These are phyloP conservation scores for Ceratothoa steindachneri DNA, from an alignment of 2,888 invertebrate species.

Conservation along the genomic window DNA sequence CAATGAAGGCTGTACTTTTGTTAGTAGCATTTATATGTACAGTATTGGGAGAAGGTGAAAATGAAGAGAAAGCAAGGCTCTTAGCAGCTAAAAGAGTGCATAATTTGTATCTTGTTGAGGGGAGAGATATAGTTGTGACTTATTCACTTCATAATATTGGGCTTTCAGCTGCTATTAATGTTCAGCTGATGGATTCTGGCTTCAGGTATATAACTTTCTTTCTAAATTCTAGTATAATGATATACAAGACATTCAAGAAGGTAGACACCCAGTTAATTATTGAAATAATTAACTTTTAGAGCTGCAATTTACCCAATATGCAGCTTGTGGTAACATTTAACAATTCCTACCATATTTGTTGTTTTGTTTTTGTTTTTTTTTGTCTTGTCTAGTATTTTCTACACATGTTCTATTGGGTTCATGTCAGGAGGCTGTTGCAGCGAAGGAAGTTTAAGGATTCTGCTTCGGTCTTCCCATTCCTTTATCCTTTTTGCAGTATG, in stretches of 20 bases:
- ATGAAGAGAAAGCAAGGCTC: conserved; percentile 34
- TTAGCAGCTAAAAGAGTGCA: conserved; percentile 57
- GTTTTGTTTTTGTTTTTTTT: too few species aligned
- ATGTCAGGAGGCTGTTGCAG: too few species aligned
- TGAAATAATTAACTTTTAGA: background rate
- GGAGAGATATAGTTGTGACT: conserved; percentile 90
- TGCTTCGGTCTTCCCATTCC: too few species aligned
- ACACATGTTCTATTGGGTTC: too few species aligned
- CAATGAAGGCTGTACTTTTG: background rate
- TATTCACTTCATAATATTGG: conserved; percentile 93
- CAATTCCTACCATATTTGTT: too few species aligned
- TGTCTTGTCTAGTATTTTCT: too few species aligned
- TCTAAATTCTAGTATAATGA: background rate
- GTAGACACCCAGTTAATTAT: background rate
- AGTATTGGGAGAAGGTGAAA: conserved; percentile 22
- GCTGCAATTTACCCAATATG: background rate
- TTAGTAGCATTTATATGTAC: background rate
- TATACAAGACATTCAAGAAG: background rate
- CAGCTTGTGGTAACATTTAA: too few species aligned
- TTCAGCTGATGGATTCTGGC: conserved; percentile 80
- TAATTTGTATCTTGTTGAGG: conserved; percentile 93
- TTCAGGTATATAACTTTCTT: conserved; percentile 61
- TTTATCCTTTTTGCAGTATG: too few species aligned
- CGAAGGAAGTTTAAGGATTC: too few species aligned
- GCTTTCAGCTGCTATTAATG: conserved; percentile 80